Conservation (phyloP, 92 coral and sea anemone genomes). For the Metridium senile region DNA sequence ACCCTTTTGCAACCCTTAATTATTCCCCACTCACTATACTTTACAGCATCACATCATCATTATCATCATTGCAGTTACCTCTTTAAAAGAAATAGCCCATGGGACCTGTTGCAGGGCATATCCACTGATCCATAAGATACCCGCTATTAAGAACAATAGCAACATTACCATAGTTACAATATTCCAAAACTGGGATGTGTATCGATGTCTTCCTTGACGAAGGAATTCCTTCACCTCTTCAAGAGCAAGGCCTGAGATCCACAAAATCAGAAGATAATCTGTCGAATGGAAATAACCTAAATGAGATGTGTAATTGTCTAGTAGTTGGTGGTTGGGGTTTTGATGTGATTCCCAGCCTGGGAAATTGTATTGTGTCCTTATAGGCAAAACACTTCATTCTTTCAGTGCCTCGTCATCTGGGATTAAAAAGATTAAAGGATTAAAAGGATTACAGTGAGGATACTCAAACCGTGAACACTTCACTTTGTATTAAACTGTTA, state of each 20-base stretch:
- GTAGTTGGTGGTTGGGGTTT: too few species aligned
- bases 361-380: too few species aligned
- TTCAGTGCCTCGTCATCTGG: too few species aligned
- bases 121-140: conserved; percentile 73
- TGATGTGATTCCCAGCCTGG: too few species aligned
- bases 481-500: too few species aligned
- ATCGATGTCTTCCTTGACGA: conserved; percentile 75
- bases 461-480: too few species aligned
- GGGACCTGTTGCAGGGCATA: conserved; percentile 35
- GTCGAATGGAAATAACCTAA: neutral
- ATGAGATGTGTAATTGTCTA: neutral
- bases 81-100: conserved; percentile 24
- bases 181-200: conserved; percentile 88
- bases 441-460: too few species aligned
- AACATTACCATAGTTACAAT: conserved; percentile 73
- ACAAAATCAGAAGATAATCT: conserved; percentile 67
- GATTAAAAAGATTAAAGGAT: too few species aligned
- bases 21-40: too few species aligned
- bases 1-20: too few species aligned
- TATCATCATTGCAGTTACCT: conserved; percentile 3
- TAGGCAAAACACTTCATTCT: too few species aligned
- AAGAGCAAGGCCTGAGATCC: conserved; percentile 72
- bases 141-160: conserved; percentile 66
- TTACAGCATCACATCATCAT: too few species aligned
- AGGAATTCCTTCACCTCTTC: conserved; percentile 75